Base-by-base conservation (phyloP, 2,113 vertebrate genomes). In the Fregata magnificens region DNA sequence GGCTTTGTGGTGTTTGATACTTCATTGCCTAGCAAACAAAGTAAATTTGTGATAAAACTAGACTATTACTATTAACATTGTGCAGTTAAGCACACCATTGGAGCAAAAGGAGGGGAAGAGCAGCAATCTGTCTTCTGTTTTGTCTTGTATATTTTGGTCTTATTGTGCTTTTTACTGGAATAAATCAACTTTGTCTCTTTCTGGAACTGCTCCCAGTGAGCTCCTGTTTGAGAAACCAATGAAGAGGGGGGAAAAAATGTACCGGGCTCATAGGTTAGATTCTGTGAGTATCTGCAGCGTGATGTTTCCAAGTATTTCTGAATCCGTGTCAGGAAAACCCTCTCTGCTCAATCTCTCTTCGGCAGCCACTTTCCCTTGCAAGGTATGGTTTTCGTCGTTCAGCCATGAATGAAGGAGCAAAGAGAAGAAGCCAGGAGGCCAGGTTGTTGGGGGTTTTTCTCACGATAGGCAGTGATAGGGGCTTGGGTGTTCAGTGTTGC, bases 11-110 rank as follows among this genome's bases (percentile, higher is more conserved):
- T 32, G 8, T 78, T 82, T 87, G 26, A 59, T 74, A 13, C 40
- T 76, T 80, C 16, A 40, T 82, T 95, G 91, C 28, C 83, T 49
- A 89, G 83, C 24, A 91, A 88, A 38, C 31, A 44, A 92, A 92
- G 63, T 81, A 56, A 67, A 74, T 86, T 76, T 85, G 40, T 82
- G 81, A 76, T 87, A 90, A 77, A 91, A 45, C 61, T 50, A 38
- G 42, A 40, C 67, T 74, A 55, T 78, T 15, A 8, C 26, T 67
- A 1, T 70, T 84, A 45, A 82, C 16, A 8, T 9, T 81, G 38
- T 56, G 56, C 29, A 49, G 61, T 36, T 53, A 72, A 72, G 8
- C 28, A n/a, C 16, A 17, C 20, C 16, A 1, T 17, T 45, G 65
- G 72, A 76, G 17, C 34, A 56, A 90, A n/a, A 55, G n/a, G 47